Evolutionary conservation across 2,888 invertebrate genomes (phyloP).

Genomic region (Dryocosmus kuriphilus): DNA sequence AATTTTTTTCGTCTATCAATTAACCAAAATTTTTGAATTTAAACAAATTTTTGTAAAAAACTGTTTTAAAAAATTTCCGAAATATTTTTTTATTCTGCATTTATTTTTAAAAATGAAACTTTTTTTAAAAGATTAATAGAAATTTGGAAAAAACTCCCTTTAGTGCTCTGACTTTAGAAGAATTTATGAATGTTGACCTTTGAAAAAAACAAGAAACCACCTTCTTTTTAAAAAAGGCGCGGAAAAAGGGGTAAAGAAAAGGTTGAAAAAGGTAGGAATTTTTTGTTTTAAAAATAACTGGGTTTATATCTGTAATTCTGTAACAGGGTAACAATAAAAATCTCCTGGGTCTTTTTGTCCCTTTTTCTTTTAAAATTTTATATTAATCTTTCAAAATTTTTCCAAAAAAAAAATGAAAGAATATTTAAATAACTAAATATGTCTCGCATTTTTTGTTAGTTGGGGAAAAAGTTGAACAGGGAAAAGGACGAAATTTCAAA

Average conservation of each 20-base stretch:
- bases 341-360: no score
- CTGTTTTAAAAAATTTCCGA: no score
- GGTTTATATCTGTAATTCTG: no score
- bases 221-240: conserved; percentile 94
- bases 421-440: conserved; percentile 15
- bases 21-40: no score
- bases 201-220: conserved; percentile 98
- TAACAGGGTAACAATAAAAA: no score
- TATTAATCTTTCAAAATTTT: no score
- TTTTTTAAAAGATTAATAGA: no score
- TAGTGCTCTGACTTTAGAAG: conserved; percentile 94
- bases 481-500: conserved; percentile 87
- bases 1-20: conserved; percentile 2
- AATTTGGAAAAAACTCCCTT: conserved; percentile 99
- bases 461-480: conserved; percentile 76
- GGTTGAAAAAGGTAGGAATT: conserved; percentile 84
- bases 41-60: no score
- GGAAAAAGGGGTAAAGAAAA: conserved; percentile 92
- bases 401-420: no score
- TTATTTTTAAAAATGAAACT: neutral
- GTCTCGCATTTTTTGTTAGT: conserved; percentile 55
- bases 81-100: no score
- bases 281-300: neutral
- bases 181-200: conserved; percentile 97
- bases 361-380: no score